Evolutionary conservation across 1,140 invertebrate species (phyloP), one percentile per base, ranked within the genome.

Genomic region (Papilio glaucus): DNA sequence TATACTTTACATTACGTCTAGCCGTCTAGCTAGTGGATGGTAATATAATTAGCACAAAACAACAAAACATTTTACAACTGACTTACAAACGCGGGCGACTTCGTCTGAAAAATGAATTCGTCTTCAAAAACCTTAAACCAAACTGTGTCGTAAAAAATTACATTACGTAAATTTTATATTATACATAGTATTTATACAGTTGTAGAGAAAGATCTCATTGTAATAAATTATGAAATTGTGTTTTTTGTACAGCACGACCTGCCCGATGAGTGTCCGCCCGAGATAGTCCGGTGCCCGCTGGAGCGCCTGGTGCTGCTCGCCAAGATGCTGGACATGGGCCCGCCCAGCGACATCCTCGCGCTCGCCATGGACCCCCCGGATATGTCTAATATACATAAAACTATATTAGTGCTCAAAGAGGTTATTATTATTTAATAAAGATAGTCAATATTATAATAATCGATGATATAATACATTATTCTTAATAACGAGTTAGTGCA

Each of bases 321-420:
- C 0, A 99, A 99, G 87, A 82, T 96, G 60, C 85, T 99, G 21
- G 94, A 98, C 69, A 95, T 98, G 94, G 97, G 96, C n/a, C 93
- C 96, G 49, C 98, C 98, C 0, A 95, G 95, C 78, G 95, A 96
- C 37, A 94, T 99, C 8, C 91, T 99, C 0, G 97, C 96, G 0
- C 87, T 98, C 1, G 97, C 98, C 0, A 93, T 99, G 80, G 96
- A 98, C 85, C 98, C 98, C 24, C 99, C 99, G 0, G 95, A 97
- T 87, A 89, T 98, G 10, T 94, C 93, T 8, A 97, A 98, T 82
- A 96, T 99, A 74, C 94, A 96, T 60, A 93, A 95, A 12, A 98
- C 98, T 0, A 94, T 99, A 68, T 92, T 98, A 7, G 89, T 95
- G 39, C 92, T 99, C 0, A 99, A 99, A 94, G 97, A 99, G 94